phyloP scores from a whole-genome alignment of 2,797 vertebrate species.

The Scomberomorus guttatus region DNA sequence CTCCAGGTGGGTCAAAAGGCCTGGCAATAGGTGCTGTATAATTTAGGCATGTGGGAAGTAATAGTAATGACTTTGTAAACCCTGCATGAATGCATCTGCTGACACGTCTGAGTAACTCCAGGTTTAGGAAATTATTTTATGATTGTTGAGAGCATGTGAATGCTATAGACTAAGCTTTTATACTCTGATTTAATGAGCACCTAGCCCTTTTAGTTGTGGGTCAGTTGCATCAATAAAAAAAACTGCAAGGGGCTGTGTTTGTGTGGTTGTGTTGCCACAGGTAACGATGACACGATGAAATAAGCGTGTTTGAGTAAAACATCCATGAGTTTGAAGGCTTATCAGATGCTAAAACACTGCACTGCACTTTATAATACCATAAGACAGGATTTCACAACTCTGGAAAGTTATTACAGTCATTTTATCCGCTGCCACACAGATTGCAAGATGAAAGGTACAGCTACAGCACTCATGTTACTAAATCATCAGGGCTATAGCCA shows the following conservation, averaged over 20 bases:
- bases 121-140: slow-evolving; percentile 47
- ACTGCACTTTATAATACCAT: neutral
- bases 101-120: slow-evolving; percentile 26
- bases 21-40: slow-evolving; percentile 67
- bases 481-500: too few relatives aligned
- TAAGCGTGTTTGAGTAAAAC: neutral
- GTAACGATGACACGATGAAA: neutral
- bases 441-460: neutral
- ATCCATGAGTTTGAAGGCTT: neutral
- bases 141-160: slow-evolving; percentile 17
- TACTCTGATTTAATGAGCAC: slow-evolving; percentile 30
- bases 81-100: slow-evolving; percentile 39
- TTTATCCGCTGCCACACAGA: too few relatives aligned
- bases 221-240: slow-evolving; percentile 14
- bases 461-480: too few relatives aligned
- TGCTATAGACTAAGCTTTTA: neutral
- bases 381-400: too few relatives aligned
- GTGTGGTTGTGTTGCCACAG: neutral
- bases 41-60: slow-evolving; percentile 61
- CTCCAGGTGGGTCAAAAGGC: slow-evolving; percentile 73
- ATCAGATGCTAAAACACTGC: neutral
- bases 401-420: too few relatives aligned
- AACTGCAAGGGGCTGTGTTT: neutral
- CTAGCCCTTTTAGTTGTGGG: slow-evolving; percentile 1
- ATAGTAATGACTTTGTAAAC: slow-evolving; percentile 67